phyloP scores from a whole-genome alignment of 1,140 invertebrate species.

The Caenorhabditis tropicalis region DNA sequence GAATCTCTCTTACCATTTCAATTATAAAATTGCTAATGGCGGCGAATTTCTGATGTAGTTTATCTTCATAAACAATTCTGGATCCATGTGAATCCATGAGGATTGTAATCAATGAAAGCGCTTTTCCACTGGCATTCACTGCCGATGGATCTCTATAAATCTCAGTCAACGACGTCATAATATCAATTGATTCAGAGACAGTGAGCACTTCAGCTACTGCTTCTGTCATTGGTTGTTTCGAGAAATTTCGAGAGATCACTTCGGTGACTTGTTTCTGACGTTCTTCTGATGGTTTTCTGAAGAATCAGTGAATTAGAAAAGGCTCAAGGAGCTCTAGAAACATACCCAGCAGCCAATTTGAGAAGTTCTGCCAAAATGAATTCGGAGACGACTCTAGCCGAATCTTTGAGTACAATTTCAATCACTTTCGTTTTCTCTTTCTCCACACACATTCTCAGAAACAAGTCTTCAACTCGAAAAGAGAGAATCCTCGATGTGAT shows the following conservation, averaged over 20 bases:
- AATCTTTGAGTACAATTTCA: not conserved
- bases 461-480: not conserved
- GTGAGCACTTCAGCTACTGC: not conserved
- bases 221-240: constrained; percentile 22
- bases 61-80: not conserved
- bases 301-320: not conserved
- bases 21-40: constrained; percentile 19
- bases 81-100: constrained; percentile 19
- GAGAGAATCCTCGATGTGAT: not conserved
- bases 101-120: not conserved
- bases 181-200: not conserved
- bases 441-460: constrained; percentile 14
- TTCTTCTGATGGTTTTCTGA: not conserved
- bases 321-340: not conserved
- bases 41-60: constrained; percentile 25
- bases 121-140: not conserved
- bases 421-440: not conserved
- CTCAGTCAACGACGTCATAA: not conserved
- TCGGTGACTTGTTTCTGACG: not conserved
- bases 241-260: constrained; percentile 1
- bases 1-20: constrained; percentile 13
- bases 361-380: constrained; percentile 3
- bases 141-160: not conserved
- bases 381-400: not conserved
- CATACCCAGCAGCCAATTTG: not conserved